Evolutionary conservation across 2,888 invertebrate genomes (phyloP).

Genomic region (Timandra comae): DNA sequence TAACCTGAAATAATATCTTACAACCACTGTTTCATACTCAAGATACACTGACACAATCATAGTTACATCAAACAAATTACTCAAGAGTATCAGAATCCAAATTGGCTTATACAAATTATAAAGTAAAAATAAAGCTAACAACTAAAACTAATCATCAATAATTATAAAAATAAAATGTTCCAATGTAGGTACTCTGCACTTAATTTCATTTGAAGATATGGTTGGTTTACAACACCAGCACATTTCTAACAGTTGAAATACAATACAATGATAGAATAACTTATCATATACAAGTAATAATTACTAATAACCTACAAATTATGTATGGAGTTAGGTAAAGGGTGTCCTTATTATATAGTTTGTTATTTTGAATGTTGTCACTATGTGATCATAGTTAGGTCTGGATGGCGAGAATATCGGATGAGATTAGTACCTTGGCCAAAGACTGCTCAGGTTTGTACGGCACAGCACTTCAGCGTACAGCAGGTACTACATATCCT

Average conservation of each 20-base stretch:
- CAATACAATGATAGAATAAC: constrained; percentile 18
- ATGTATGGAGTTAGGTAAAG: constrained; percentile 21
- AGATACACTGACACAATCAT: constrained; percentile 17
- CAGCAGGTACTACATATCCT: constrained; percentile 56
- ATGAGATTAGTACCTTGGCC: constrained; percentile 65
- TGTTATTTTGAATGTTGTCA: constrained; percentile 62
- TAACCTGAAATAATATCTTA: constrained; percentile 62
- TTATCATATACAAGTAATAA: constrained; percentile 27
- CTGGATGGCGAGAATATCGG: constrained; percentile 51
- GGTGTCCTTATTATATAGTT: too few species aligned
- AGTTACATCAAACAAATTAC: constrained; percentile 10
- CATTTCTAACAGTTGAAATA: constrained; percentile 7
- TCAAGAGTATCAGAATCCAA: constrained; percentile 10
- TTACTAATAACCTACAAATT: background rate
- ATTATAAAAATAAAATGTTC: constrained; percentile 23
- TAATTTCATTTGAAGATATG: constrained; percentile 25
- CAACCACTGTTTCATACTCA: constrained; percentile 40
- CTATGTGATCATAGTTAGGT: constrained; percentile 70
- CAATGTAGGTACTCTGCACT: constrained; percentile 17
- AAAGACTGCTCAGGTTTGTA: constrained; percentile 49
- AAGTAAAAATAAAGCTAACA: constrained; percentile 22
- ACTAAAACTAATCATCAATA: constrained; percentile 27
- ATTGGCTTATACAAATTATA: constrained; percentile 9
- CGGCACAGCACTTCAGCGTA: constrained; percentile 56
- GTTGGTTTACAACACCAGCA: too few species aligned